Conservation (phyloP, 2,797 vertebrate species). For the Anguilla obscura region DNA sequence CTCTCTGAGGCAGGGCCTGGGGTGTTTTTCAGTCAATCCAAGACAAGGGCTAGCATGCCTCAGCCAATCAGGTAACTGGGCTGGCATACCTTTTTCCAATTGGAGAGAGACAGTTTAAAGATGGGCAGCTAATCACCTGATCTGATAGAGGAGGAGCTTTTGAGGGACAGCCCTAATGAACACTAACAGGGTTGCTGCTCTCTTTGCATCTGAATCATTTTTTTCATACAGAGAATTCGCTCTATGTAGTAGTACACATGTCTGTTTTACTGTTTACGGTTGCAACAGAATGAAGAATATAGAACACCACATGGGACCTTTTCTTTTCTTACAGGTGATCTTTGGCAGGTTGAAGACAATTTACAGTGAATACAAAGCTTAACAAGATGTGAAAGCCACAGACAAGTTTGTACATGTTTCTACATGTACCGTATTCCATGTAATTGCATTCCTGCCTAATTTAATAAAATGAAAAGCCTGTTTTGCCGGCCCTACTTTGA, state of each 20-base stretch:
- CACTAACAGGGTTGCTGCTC: neutral
- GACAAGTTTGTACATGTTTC: neutral
- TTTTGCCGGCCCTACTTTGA: too few species aligned
- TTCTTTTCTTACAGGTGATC: neutral
- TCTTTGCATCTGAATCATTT: neutral
- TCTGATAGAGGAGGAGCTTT: neutral
- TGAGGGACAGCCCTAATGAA: neutral
- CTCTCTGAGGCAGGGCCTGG: neutral
- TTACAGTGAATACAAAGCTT: neutral
- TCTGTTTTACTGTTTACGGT: neutral
- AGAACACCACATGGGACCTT: neutral
- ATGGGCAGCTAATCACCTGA: neutral
- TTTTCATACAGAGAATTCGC: neutral
- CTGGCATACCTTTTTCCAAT: neutral
- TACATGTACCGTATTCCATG: neutral
- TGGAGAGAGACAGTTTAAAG: neutral
- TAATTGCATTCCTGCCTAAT: neutral
- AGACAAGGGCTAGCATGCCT: neutral
- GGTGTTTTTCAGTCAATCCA: neutral
- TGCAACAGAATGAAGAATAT: neutral
- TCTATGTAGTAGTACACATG: neutral
- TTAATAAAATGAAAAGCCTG: neutral
- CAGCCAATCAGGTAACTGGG: neutral
- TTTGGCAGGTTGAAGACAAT: neutral
- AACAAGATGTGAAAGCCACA: neutral